Percentiles rank a stretch among this genome's conserved stretches.
These are phyloP conservation scores for Cyprinus carpio DNA, from an alignment of 2,113 vertebrate genomes.

Conservation along the genomic window DNA sequence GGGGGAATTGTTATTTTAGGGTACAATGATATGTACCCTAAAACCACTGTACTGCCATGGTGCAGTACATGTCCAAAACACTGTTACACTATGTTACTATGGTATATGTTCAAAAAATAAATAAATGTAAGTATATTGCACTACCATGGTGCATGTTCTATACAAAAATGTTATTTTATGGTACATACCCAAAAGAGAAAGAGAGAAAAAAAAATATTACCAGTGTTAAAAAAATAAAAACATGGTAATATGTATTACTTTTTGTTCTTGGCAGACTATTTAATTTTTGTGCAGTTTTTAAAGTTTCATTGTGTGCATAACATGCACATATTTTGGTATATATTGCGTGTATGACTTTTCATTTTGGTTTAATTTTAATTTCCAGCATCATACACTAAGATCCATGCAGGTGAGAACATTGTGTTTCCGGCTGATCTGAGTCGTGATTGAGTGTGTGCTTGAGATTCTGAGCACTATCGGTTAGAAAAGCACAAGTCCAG, in stretches of 20 bases:
- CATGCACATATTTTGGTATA: neutral
- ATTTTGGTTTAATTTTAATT: neutral
- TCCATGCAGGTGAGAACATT: neutral
- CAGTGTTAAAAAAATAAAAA: neutral
- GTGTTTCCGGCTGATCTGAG: constrained; percentile 16
- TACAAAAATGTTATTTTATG: neutral
- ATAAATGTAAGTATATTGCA: neutral
- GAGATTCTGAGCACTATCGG: constrained; percentile 18
- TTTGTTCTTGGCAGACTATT: neutral
- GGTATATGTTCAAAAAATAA: neutral
- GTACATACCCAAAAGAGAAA: no score
- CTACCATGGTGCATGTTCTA: neutral
- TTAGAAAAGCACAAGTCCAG: neutral
- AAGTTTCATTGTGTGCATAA: neutral
- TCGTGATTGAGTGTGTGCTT: constrained; percentile 3
- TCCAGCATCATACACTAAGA: neutral
- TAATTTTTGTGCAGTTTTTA: neutral
- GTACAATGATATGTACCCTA: neutral
- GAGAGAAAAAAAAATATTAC: no score
- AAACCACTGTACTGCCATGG: no score
- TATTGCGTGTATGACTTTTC: neutral
- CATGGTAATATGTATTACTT: neutral
- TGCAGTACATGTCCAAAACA: neutral
- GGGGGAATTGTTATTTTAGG: no score
- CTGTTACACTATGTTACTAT: neutral